A percentile compares a stretch with the other conserved stretches of the same genome.
These are phyloP conservation scores for Stomatorhinus ivindoensis DNA, from an alignment of 2,113 vertebrate species.

Conservation along the genomic window DNA sequence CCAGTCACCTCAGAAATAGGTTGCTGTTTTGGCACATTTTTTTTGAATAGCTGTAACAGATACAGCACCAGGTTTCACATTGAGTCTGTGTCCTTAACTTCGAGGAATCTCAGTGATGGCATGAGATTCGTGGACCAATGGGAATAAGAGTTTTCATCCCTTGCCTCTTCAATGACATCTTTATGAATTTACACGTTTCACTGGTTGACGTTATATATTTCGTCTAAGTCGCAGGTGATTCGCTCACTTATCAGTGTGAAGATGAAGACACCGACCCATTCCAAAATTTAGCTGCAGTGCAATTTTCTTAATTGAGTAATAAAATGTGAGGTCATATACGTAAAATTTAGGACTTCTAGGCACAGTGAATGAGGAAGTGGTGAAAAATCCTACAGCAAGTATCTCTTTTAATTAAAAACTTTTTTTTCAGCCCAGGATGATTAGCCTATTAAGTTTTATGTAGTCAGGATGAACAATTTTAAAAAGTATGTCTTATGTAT, in stretches of 20 bases:
- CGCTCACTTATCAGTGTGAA: not conserved
- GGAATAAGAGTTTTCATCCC: not conserved
- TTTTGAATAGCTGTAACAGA: constrained; percentile 57
- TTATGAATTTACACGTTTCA: not conserved
- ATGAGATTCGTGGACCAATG: not conserved
- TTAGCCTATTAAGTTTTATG: not conserved
- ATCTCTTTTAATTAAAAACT: not conserved
- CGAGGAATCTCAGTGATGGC: not conserved
- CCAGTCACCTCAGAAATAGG: constrained; percentile 57
- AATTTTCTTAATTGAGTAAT: constrained; percentile 4
- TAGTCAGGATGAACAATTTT: not conserved
- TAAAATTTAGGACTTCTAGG: not conserved
- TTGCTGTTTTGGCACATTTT: constrained; percentile 55
- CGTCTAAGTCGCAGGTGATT: not conserved
- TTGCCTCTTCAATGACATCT: not conserved
- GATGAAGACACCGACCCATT: not conserved
- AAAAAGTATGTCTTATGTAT: not conserved
- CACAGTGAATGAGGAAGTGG: not conserved
- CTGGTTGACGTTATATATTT: not conserved
- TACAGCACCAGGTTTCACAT: constrained; percentile 1
- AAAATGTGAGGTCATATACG: not conserved
- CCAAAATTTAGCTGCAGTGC: not conserved
- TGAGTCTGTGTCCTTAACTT: not conserved
- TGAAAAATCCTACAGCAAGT: not conserved
- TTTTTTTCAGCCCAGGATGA: not conserved